phyloP scores from a whole-genome alignment of 1,140 invertebrate species.

The Schlechtendalia chinensis region DNA sequence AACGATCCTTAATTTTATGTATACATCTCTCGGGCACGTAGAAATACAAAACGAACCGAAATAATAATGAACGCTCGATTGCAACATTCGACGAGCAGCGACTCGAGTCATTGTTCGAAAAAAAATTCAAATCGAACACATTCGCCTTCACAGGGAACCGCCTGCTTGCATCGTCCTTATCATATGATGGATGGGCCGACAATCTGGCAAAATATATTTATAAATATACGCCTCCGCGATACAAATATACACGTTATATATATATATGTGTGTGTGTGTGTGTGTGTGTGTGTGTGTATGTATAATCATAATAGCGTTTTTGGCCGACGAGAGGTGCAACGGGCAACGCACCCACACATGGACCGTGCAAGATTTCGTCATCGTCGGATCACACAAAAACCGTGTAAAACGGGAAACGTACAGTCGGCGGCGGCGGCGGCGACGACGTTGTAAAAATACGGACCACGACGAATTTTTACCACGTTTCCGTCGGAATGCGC shows the following conservation, averaged over 20 bases:
- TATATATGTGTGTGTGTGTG: too few species aligned
- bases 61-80: too few species aligned
- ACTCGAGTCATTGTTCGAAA: too few species aligned
- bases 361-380: background rate
- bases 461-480: background rate
- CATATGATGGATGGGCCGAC: background rate
- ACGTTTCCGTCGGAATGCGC: constrained; percentile 21
- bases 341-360: background rate
- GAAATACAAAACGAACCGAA: too few species aligned
- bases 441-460: background rate
- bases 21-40: too few species aligned
- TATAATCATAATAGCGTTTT: background rate
- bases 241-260: background rate
- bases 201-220: background rate
- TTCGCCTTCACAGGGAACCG: background rate
- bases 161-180: too few species aligned
- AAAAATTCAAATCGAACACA: background rate
- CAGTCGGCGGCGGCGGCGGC: background rate
- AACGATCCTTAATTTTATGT: too few species aligned
- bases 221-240: background rate
- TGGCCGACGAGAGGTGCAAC: background rate
- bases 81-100: too few species aligned
- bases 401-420: background rate
- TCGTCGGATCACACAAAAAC: background rate
- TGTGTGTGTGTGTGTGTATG: too few species aligned